A percentile compares a stretch with the other conserved stretches of the same genome.
These are phyloP conservation scores for Rotaria socialis DNA, from an alignment of 2,888 invertebrate genomes.

Conservation along the genomic window DNA sequence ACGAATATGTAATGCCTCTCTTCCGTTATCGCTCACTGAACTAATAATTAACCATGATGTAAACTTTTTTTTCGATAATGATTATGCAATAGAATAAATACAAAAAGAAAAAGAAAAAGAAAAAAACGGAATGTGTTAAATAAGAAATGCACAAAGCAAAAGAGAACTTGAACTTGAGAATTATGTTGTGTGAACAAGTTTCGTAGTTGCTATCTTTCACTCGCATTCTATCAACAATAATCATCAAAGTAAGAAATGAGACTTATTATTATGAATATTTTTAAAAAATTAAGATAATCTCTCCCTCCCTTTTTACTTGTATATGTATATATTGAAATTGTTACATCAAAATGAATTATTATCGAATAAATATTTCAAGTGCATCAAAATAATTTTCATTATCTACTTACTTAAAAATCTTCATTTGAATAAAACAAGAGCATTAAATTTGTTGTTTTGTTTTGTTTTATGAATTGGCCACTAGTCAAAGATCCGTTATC, in stretches of 20 bases:
- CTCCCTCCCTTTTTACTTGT: too few species aligned
- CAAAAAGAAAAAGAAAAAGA: neutral
- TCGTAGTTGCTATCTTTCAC: neutral
- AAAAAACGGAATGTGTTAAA: neutral
- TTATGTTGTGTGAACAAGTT: neutral
- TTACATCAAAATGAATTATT: too few species aligned
- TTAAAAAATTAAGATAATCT: too few species aligned
- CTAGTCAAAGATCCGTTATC: neutral
- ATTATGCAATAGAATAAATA: neutral
- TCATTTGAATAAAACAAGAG: too few species aligned
- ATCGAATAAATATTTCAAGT: too few species aligned
- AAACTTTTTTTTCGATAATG: neutral
- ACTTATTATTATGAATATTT: neutral
- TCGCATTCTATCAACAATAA: neutral
- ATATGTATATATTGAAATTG: too few species aligned
- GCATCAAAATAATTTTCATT: too few species aligned
- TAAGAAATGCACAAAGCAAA: neutral
- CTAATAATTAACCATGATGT: constrained; percentile 6
- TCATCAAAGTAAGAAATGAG: neutral
- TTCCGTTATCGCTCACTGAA: neutral
- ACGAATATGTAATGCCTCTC: neutral
- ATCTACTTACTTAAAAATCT: too few species aligned
- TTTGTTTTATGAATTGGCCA: too few species aligned
- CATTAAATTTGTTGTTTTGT: too few species aligned
- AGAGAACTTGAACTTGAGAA: neutral